Percentiles rank a stretch among this genome's conserved stretches.
phyloP scores from a whole-genome alignment of 2,888 invertebrate species.

The Drosophila testacea region DNA sequence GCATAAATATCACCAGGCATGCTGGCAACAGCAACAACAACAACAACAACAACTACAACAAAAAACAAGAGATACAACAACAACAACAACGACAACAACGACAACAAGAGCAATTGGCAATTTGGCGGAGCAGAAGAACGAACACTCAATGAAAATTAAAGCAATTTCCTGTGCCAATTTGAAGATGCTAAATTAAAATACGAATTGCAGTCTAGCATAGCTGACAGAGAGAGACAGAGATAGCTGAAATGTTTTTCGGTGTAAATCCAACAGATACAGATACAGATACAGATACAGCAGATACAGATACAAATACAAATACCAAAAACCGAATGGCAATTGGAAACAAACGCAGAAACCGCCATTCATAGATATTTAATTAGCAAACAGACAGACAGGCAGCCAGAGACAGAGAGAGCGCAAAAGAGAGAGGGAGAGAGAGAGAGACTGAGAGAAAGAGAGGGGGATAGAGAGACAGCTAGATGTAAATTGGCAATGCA shows the following conservation, averaged over 20 bases:
- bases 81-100: slow-evolving; percentile 10
- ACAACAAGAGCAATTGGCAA: slow-evolving; percentile 50
- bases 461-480: slow-evolving; percentile 7
- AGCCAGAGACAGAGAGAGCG: slow-evolving; percentile 11
- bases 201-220: slow-evolving; percentile 42
- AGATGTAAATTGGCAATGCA: slow-evolving; percentile 74
- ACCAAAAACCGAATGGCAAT: slow-evolving; percentile 34
- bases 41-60: not conserved
- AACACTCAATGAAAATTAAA: slow-evolving; percentile 78
- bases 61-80: slow-evolving; percentile 10
- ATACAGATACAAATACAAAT: slow-evolving; percentile 14
- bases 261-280: slow-evolving; percentile 43
- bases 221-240: not conserved
- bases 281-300: slow-evolving; percentile 17
- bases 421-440: slow-evolving; percentile 1
- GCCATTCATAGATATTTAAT: slow-evolving; percentile 82
- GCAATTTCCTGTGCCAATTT: slow-evolving; percentile 81
- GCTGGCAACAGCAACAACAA: slow-evolving; percentile 2
- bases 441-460: slow-evolving; percentile 10
- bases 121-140: slow-evolving; percentile 48
- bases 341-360: slow-evolving; percentile 59
- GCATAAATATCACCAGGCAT: slow-evolving; percentile 53
- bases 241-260: slow-evolving; percentile 29
- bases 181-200: slow-evolving; percentile 74
- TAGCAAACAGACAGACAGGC: slow-evolving; percentile 58